Conservation (phyloP, 2,888 invertebrate species). For the Ectropis crepuscularia region DNA sequence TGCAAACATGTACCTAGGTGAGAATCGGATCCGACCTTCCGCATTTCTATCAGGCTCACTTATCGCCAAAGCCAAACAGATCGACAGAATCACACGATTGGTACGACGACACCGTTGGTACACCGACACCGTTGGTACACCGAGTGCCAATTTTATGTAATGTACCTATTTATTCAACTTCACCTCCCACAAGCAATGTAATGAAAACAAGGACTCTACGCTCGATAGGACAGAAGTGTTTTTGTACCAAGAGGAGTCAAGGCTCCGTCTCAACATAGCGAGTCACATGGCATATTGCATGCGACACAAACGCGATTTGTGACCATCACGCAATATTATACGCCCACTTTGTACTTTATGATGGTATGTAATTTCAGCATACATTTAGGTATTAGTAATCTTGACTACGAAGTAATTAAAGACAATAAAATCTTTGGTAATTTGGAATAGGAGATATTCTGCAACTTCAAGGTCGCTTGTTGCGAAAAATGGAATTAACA, state of each 20-base stretch:
- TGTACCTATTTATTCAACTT: not conserved
- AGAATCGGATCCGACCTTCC: too few relatives aligned
- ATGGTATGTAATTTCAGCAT: slow-evolving; percentile 20
- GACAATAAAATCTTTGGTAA: slow-evolving; percentile 29
- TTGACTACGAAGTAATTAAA: slow-evolving; percentile 20
- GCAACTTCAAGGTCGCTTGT: slow-evolving; percentile 9
- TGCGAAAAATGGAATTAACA: not conserved
- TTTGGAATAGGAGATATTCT: slow-evolving; percentile 19
- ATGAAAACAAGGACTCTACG: slow-evolving; percentile 39
- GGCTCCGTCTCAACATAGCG: slow-evolving; percentile 41
- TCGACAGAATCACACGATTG: too few relatives aligned
- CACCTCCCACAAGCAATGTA: slow-evolving; percentile 2
- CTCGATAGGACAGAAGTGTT: slow-evolving; percentile 48
- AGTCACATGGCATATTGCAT: slow-evolving; percentile 44
- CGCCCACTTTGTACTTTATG: slow-evolving; percentile 29
- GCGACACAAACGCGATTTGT: slow-evolving; percentile 39
- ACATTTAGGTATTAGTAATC: slow-evolving; percentile 27
- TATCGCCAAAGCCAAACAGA: too few relatives aligned
- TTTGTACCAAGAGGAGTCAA: slow-evolving; percentile 50
- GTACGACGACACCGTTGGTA: too few relatives aligned
- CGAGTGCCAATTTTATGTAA: not conserved
- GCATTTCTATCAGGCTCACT: too few relatives aligned
- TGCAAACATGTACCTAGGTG: too few relatives aligned
- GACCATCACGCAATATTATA: slow-evolving; percentile 37
- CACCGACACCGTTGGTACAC: too few relatives aligned